These are phyloP conservation scores for Enteromius treurensis DNA, from an alignment of 2,797 vertebrate species.

Conservation along the genomic window DNA sequence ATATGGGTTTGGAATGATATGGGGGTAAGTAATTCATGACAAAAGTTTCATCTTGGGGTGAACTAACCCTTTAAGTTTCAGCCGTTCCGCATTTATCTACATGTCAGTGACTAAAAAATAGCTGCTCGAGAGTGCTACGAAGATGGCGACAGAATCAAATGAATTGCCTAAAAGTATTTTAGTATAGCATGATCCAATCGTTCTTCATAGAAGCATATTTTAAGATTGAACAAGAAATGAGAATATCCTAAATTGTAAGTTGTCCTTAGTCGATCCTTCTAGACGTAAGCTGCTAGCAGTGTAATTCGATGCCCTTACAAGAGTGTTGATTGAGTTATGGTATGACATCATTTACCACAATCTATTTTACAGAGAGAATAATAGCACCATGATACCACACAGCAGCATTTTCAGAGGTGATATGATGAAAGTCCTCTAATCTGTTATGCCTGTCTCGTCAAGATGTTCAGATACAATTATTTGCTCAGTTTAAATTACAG, in stretches of 20 bases:
- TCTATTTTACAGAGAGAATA: conserved; percentile 13
- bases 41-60: too few species aligned
- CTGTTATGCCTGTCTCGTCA: not conserved
- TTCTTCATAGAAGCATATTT: not conserved
- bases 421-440: not conserved
- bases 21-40: too few species aligned
- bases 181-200: not conserved
- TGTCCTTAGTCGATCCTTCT: conserved; percentile 12
- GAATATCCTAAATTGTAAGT: not conserved
- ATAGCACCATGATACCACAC: conserved; percentile 7
- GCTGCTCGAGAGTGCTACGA: not conserved
- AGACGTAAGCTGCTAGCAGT: conserved; percentile 8
- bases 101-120: not conserved
- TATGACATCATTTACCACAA: conserved; percentile 39
- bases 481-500: conserved; percentile 42
- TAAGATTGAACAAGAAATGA: conserved; percentile 13
- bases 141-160: not conserved
- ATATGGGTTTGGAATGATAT: too few species aligned
- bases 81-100: not conserved
- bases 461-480: conserved; percentile 36
- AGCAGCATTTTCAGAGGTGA: conserved; percentile 12
- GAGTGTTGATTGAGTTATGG: conserved; percentile 32
- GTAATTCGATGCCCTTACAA: conserved; percentile 39
- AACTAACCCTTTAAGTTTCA: too few species aligned
- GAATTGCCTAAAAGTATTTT: conserved; percentile 2